phyloP scores from a whole-genome alignment of 2,797 vertebrate species.

The Parambassis ranga region DNA sequence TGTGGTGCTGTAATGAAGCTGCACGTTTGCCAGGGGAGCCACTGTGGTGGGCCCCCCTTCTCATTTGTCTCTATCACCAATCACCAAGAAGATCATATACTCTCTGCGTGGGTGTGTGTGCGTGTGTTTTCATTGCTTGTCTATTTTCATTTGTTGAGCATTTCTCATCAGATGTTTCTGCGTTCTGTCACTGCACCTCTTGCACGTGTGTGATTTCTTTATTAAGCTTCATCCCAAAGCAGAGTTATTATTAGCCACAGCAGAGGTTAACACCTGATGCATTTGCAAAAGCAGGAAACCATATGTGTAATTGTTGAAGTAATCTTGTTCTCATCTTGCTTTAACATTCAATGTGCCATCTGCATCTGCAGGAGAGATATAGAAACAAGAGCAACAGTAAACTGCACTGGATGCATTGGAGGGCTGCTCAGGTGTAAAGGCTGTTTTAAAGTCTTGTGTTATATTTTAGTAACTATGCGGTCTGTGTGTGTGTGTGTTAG shows the following conservation, averaged over 20 bases:
- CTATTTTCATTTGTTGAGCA: not conserved
- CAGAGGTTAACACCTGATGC: conserved; percentile 60
- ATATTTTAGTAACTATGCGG: conserved; percentile 33
- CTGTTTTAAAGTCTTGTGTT: not conserved
- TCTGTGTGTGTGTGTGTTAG: conserved; percentile 11
- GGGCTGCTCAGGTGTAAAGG: conserved; percentile 36
- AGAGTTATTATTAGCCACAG: conserved; percentile 49
- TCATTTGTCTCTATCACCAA: conserved; percentile 39
- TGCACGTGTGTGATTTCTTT: conserved; percentile 6
- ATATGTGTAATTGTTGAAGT: conserved; percentile 22
- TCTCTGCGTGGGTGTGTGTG: not conserved
- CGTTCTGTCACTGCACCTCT: not conserved
- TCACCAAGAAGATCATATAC: conserved; percentile 33
- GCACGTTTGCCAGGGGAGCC: conserved; percentile 34
- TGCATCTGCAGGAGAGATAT: conserved; percentile 51
- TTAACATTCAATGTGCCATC: conserved; percentile 47
- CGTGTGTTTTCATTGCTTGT: not conserved
- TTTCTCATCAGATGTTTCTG: conserved; percentile 27
- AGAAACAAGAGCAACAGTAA: conserved; percentile 57
- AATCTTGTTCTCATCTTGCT: conserved; percentile 64
- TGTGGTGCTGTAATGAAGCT: conserved; percentile 62
- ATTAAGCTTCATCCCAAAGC: conserved; percentile 2
- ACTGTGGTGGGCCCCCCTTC: conserved; percentile 8
- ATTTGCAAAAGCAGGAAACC: conserved; percentile 33
- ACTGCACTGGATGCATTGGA: not conserved